Conservation (phyloP, 1,140 invertebrate species). For the Drosophila bipectinata region DNA sequence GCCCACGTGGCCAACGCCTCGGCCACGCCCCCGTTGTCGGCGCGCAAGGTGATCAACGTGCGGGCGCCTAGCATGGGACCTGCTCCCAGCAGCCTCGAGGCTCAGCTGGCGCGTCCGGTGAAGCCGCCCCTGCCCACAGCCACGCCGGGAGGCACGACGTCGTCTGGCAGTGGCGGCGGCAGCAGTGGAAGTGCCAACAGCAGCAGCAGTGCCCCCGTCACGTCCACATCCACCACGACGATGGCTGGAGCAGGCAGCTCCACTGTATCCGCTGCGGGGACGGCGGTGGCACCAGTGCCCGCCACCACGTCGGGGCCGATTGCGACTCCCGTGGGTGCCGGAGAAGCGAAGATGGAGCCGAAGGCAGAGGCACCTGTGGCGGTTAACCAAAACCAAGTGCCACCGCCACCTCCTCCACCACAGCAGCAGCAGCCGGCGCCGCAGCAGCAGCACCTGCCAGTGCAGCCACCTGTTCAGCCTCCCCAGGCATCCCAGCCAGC, state of each 20-base stretch:
- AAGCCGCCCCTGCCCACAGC: constrained; percentile 86
- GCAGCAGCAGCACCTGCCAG: constrained; percentile 45
- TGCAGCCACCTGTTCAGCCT: constrained; percentile 15
- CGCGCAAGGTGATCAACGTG: constrained; percentile 84
- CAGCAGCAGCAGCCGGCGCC: constrained; percentile 21
- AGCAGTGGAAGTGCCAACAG: constrained; percentile 3
- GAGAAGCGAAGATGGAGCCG: constrained; percentile 23
- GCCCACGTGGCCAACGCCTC: constrained; percentile 47
- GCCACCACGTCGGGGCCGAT: constrained; percentile 3
- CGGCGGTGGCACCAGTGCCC: no score
- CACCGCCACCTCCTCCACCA: constrained; percentile 40
- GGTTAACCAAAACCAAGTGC: constrained; percentile 13
- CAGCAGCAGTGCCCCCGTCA: constrained; percentile 8
- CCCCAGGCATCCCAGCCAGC: constrained; percentile 9
- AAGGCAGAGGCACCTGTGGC: constrained; percentile 16
- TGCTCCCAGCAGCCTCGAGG: constrained; percentile 89
- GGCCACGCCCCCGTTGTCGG: constrained; percentile 81
- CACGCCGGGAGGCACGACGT: constrained; percentile 13
- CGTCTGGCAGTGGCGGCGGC: constrained; percentile 34
- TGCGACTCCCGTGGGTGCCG: constrained; percentile 4
- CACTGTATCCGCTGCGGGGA: neutral
- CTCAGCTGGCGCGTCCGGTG: constrained; percentile 89
- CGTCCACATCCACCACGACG: constrained; percentile 13
- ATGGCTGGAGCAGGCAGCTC: neutral
- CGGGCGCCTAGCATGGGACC: constrained; percentile 87